A percentile compares a stretch with the other conserved stretches of the same genome.
phyloP scores from a whole-genome alignment of 2,113 vertebrate genomes.

The Petrocephalus zakoni region DNA sequence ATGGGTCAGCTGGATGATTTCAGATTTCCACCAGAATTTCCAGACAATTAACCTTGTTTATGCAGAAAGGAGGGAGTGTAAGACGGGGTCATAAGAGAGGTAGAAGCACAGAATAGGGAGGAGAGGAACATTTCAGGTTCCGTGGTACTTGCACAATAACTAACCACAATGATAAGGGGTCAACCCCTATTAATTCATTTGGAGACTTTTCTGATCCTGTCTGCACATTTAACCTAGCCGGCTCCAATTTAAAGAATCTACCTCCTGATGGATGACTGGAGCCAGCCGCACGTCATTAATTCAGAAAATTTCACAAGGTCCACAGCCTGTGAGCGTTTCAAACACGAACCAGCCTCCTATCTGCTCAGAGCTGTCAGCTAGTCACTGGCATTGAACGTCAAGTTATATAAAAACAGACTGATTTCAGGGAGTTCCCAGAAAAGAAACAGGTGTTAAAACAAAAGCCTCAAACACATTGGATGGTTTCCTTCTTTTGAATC shows the following conservation, averaged over 20 bases:
- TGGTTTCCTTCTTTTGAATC: neutral
- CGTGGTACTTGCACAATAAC: too few relatives aligned
- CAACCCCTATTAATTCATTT: neutral
- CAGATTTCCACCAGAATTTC: neutral
- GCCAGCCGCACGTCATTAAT: neutral
- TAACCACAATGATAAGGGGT: too few relatives aligned
- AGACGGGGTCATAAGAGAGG: neutral
- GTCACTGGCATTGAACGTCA: neutral
- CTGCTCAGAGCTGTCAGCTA: neutral
- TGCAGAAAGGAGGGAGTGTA: neutral
- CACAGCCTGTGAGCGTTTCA: neutral
- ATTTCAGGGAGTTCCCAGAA: neutral
- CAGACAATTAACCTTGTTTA: neutral
- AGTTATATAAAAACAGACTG: neutral
- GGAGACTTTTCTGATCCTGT: neutral
- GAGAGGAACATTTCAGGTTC: too few relatives aligned
- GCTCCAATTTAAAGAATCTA: neutral
- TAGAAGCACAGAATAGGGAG: neutral
- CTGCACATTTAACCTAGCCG: neutral
- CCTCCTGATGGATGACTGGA: neutral
- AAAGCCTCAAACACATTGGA: neutral
- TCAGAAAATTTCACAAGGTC: neutral
- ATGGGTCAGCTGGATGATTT: neutral
- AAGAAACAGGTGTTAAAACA: neutral
- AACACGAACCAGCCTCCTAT: neutral